Percentiles rank a stretch among this genome's conserved stretches.
These are phyloP conservation scores for Sycophila sp. DNA, from an alignment of 1,140 invertebrate genomes.

Conservation along the genomic window DNA sequence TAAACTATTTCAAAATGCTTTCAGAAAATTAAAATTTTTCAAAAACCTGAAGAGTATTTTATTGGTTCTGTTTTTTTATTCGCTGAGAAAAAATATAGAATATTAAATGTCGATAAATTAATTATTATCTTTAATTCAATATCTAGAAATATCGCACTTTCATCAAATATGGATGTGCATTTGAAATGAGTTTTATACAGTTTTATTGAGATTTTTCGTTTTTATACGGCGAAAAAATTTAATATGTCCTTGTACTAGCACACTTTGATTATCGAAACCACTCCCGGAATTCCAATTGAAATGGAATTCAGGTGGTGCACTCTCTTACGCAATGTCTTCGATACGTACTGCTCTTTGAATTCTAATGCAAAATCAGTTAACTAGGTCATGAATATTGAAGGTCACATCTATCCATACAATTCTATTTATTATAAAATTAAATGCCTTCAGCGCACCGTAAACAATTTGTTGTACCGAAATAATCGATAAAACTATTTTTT, in stretches of 20 bases:
- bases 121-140: too few relatives aligned
- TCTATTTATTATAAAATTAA: too few relatives aligned
- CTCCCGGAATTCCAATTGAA: conserved; percentile 33
- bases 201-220: background rate
- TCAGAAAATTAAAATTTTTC: background rate
- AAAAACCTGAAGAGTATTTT: background rate
- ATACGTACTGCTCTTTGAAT: conserved; percentile 44
- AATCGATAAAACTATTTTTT: too few relatives aligned
- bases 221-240: background rate
- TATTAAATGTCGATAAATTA: background rate
- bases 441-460: too few relatives aligned
- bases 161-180: too few relatives aligned
- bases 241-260: background rate
- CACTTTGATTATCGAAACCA: conserved; percentile 1
- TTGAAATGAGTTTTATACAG: background rate
- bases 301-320: conserved; percentile 44
- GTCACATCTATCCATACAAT: too few relatives aligned
- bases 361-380: conserved; percentile 36
- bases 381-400: background rate
- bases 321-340: conserved; percentile 46
- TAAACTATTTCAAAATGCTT: too few relatives aligned
- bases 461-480: too few relatives aligned
- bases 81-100: too few relatives aligned
- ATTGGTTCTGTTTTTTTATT: background rate
- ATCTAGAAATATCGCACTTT: too few relatives aligned